Evolutionary conservation across 2,888 invertebrate genomes (phyloP), one percentile per base, ranked within the genome.

Genomic region (Carcina quercana): DNA sequence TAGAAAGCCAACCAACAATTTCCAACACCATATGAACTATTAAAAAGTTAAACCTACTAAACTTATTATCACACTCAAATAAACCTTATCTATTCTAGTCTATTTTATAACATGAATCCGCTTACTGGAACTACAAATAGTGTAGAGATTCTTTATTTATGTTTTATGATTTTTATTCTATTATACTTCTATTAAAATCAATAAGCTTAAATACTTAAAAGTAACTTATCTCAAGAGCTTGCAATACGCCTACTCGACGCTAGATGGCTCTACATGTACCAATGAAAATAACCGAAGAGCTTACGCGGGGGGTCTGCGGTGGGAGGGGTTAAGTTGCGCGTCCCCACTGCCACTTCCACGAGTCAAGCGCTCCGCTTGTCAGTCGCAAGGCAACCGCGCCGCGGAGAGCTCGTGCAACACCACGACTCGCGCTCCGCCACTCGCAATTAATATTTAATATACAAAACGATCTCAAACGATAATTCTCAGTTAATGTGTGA

Each of bases 401-500:
- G 69, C 64, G 64, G 59, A 52, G 47, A 59, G 65, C 62, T 61
- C 64, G 78, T 58, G 84, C 62, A 44, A 54, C 52, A 51, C 20
- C 44, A 44, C 62, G 59, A 64, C 67, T 57, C 59, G 57, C 54
- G 57, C 65, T 61, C 48, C 59, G 61, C 57, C 58, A 69, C 70
- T 67, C 82, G 80, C 70, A 72, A 61, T 74, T 64, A 72, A 75
- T 72, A 74, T 70, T 76, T 64, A 73, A 75, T 64, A 74, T 64
- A 76, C 57, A 74, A 73, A 54, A 67, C 65, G 55, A 62, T 57
- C 50, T 55, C 49, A 53, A 59, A 66, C 48, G 47, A 57, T 47
- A 56, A 63, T 61, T 42, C 51, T 44, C 34, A 47, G 56, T 59
- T 58, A 38, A 58, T 62, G 49, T 65, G 65, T 70, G 62, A 63